Base-by-base conservation (phyloP, 2,797 vertebrate genomes). In the Gadopsis bispinosus region DNA sequence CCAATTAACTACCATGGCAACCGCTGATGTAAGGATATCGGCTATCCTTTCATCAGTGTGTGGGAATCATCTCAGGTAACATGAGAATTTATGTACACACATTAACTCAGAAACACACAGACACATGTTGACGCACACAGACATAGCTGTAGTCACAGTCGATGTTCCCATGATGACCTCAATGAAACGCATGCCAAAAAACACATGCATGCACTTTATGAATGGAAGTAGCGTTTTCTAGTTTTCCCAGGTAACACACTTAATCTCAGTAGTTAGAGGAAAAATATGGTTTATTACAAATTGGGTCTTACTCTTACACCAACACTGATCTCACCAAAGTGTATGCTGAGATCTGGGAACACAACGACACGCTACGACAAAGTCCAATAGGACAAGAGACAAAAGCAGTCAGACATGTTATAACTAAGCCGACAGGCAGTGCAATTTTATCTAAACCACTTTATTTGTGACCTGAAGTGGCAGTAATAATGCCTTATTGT, bases 31-130 rank as follows among this genome's bases (percentile, higher is more conserved):
- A n/a, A 77, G 69, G 55, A 73, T 91, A 90, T 93, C 87, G 37
- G 80, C 79, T 92, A 87, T 90, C 87, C 83, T 91, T 85, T 91
- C 89, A 92, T 92, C 92, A 93, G 87, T 20, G 59, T 33, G 12
- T 1, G 1, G 81, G 55, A 77, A 53, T 73, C 64, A 19, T 69
- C 75, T 78, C 73, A 65, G 75, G 82, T 86, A 86, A 92, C 14
- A 51, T 47, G 84, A 92, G 88, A 86, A 87, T 83, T 62, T 61
- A 83, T 76, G 66, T 54, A 43, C 81, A 79, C 79, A 63, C 22
- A 26, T 35, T 31, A 31, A 75, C 37, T 65, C 67, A 78, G 66
- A 59, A 37, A 60, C 54, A 68, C 64, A 12, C 65, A 55, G 2
- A 29, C 39, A 41, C 35, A 12, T 2, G 13, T 17, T 16, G 20